Base-by-base conservation (phyloP, 2,888 invertebrate genomes). In the Lutraria lutraria region DNA sequence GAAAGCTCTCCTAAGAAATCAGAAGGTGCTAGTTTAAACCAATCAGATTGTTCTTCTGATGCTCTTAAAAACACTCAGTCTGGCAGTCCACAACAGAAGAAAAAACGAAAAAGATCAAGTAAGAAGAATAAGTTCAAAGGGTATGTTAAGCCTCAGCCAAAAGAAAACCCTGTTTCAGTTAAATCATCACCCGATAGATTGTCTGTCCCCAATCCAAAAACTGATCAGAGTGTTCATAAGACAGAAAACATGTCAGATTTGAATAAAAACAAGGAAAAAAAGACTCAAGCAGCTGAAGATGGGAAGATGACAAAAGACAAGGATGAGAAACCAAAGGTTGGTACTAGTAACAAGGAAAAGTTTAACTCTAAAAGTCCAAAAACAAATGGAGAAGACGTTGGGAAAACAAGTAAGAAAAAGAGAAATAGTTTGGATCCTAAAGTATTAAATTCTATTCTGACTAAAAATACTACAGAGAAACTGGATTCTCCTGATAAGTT, bases 111-210 rank as follows among this genome's bases (percentile, higher is more conserved):
- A 86, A 81, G 88, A 80, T 88, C 83, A 80, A 87, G 88, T 63
- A 88, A 92, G 88, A 89, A 87, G 86, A 92, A 92, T 76, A 91
- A 91, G 60, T 92, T 90, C 53, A 91, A 92, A 85, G 92, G 85
- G 54, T 89, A 89, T 76, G 76, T 86, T 1, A 84, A 88, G 8
- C 85, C 85, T 56, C 80, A 80, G 43, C 13, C 15, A 76, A 76
- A 76, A 16, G 76, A 76, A 34, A 31, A 31, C 34, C 25, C 63
- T 12, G 25, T 25, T n/a, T 25, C 12, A 8, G 12, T 68, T 13
- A 25, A n/a, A 12, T 12, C 12, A 68, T 68, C 63, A 68, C 25
- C 63, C 1, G 63, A 68, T n/a, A 25, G n/a, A 68, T 25, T 13
- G n/a, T 68, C 63, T 25, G 13, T 25, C 4, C 10, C 63, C 25